Conservation (phyloP, 2,113 vertebrate genomes). For the Tetrao urogallus region DNA sequence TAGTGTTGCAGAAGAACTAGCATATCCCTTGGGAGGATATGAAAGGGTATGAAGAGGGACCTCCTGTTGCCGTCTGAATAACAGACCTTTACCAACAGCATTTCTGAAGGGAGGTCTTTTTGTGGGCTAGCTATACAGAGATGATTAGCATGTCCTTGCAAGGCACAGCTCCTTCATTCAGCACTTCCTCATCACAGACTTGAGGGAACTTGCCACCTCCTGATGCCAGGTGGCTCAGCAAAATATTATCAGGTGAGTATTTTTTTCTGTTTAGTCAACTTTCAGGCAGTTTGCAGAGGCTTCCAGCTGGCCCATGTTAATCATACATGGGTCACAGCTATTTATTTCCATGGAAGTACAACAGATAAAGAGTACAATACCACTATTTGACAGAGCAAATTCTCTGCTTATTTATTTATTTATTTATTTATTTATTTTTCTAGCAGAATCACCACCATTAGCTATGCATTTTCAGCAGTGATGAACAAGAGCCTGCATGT, state of each 20-base stretch:
- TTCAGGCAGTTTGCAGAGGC: fast-evolving
- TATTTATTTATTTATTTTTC: too few species aligned
- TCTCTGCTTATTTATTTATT: too few species aligned
- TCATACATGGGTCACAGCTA: fast-evolving
- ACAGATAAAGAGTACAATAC: too few species aligned
- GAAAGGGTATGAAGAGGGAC: background rate
- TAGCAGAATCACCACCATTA: too few species aligned
- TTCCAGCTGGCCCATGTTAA: background rate
- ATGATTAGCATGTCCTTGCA: background rate
- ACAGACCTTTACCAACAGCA: background rate
- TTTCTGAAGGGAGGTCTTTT: background rate
- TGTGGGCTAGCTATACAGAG: background rate
- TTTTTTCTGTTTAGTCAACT: background rate
- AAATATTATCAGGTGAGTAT: background rate
- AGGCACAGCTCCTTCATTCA: background rate
- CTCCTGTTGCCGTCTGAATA: background rate
- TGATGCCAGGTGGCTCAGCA: background rate
- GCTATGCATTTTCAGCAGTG: too few species aligned
- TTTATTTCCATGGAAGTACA: too few species aligned
- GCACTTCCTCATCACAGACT: background rate
- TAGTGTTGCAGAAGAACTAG: background rate
- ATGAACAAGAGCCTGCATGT: too few species aligned
- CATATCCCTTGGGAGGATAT: background rate
- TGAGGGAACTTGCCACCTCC: background rate
- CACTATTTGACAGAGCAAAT: too few species aligned